Evolutionary conservation across 2,797 vertebrate species (phyloP), one percentile per base, ranked within the genome.

Genomic region (Acipenser oxyrinchus): DNA sequence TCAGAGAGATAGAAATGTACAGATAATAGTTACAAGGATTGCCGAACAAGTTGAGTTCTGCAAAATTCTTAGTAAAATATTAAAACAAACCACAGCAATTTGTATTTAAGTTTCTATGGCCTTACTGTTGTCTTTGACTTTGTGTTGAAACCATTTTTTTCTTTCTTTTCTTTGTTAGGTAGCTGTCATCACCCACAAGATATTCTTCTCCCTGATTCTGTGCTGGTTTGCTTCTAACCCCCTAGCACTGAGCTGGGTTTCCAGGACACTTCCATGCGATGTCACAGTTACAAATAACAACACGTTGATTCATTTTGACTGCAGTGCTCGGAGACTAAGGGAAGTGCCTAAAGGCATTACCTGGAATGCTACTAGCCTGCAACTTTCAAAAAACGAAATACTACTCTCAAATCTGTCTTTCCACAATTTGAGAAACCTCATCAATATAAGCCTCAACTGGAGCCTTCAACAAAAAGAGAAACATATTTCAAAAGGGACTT

Each of bases 361-460:
- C 1, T 6, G 0, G 15, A 95, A 95, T 0, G 72, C 81, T 15
- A 96, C 95, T 5, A 82, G 83, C 69, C 84, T 99, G 10, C 78
- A 87, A 8, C 79, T 95, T n/a, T 90, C 86, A 10, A 86, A 94
- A 71, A 99, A 99, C 71, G 13, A 66, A 48, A 93, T 99, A 11
- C 59, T 48, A 0, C 79, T 97, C 66, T 69, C 74, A 0, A 55
- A 0, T 1, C 52, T 70, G 1, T 73, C 84, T 0, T 92, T 98
- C 74, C 70, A 73, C 1, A 53, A 60, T 0, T 79, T 96, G 48
- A 4, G 49, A 7, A 84, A 91, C 49, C 84, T 99, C 3, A 73
- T 81, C 9, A 63, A 67, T 53, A 86, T 98, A 1, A 80, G 91
- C 72, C 91, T 98, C 62, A 83, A 80, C 67, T 88, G 87, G 78